Base-by-base conservation (phyloP, 37 sponge, comb jelly and placozoan species). In the Trichoplax adhaerens region DNA sequence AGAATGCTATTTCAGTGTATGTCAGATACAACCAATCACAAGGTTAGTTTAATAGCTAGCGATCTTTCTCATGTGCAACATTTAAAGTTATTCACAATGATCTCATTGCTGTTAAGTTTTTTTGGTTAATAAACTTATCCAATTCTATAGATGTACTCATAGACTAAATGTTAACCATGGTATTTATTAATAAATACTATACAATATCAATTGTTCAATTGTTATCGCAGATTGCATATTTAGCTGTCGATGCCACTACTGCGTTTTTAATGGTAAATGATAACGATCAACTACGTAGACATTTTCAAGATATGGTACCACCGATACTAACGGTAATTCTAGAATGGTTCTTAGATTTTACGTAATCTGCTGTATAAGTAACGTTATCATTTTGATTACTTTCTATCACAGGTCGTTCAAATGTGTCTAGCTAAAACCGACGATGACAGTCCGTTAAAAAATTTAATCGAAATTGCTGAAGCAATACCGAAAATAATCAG, bases 391-490 rank as follows among this genome's bases (percentile, higher is more conserved):
- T 5, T 62, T 80, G 68, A 54, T 1, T 8, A 3, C 55, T 48
- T 65, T 3, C 46, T 68, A 48, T 55, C 64, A 2, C 63, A 94
- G 90, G 79, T 81, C 57, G 71, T 94, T 4, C 82, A 83, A 71
- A 62, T 62, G 4, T 81, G 81, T 57, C 78, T 83, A 10, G 79
- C 79, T 53, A 70, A 66, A 0, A 80, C 81, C 59, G 76, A 81
- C n/a, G 83, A 89, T 74, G 87, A 86, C 29, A 68, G 78, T 5
- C 54, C 83, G 53, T 68, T 94, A 48, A 90, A 97, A 81, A 68
- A 83, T 7, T 78, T 97, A 68, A 83, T 97, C 65, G 99, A 97
- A 3, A 78, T 97, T 48, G 86, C 82, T 5, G 89, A 93, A 53
- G 82, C 85, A 53, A 78, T 87, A 51, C 87, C 99, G 6, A 91